Evolutionary conservation across 2,888 invertebrate species (phyloP).

Genomic region (Callyntrura guangdongensis): DNA sequence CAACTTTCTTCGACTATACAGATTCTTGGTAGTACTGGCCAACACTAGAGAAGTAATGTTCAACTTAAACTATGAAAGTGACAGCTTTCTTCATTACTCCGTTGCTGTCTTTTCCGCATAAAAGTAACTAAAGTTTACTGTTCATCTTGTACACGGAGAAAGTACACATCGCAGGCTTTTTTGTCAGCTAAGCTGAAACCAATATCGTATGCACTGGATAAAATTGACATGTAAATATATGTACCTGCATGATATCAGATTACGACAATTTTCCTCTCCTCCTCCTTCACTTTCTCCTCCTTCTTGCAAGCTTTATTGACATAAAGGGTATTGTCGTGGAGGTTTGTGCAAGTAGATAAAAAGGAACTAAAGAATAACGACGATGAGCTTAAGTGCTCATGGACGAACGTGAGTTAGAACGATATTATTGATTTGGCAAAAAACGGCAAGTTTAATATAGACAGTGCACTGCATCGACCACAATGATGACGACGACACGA

Average conservation of each 20-base stretch:
- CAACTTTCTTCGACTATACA: no score
- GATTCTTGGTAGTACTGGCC: no score
- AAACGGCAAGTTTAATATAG: background rate
- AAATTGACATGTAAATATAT: background rate
- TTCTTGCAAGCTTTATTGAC: background rate
- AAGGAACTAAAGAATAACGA: background rate
- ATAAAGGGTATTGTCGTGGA: background rate
- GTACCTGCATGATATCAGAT: background rate
- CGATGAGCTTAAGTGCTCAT: background rate
- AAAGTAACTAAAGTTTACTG: background rate
- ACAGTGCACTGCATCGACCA: background rate
- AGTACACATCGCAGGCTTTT: background rate
- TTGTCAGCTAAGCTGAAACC: background rate
- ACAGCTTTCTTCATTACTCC: background rate
- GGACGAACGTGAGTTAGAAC: background rate
- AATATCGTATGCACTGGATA: background rate
- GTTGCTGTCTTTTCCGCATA: background rate
- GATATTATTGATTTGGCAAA: slow-evolving; percentile 11
- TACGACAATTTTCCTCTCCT: background rate
- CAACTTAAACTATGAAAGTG: background rate
- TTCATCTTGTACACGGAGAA: background rate
- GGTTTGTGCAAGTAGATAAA: background rate
- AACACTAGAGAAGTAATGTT: background rate
- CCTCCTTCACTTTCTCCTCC: background rate
- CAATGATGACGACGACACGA: background rate